Conservation (phyloP, 2,797 vertebrate species). For the Centropyge bicolor region DNA sequence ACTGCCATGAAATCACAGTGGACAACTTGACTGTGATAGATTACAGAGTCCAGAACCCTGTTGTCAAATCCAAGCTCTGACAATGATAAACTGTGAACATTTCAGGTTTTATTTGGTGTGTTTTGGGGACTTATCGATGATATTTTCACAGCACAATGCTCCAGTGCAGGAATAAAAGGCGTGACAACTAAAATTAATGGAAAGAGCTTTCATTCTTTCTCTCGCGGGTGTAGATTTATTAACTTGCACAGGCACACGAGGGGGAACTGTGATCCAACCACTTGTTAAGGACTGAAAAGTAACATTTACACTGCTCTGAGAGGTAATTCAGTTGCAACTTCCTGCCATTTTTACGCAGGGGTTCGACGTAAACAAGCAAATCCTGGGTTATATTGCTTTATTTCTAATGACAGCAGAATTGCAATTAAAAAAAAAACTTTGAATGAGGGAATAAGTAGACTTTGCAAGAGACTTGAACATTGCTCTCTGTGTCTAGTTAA, state of each 20-base stretch:
- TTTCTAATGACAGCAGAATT: constrained; percentile 23
- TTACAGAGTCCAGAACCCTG: constrained; percentile 46
- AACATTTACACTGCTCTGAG: constrained; percentile 61
- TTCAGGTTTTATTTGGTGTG: constrained; percentile 56
- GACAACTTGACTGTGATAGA: constrained; percentile 57
- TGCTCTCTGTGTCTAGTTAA: neutral
- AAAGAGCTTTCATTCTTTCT: constrained; percentile 47
- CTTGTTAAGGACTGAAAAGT: constrained; percentile 65
- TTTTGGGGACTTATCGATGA: constrained; percentile 54
- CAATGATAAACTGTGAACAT: constrained; percentile 67
- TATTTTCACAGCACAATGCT: constrained; percentile 69
- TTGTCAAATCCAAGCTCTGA: constrained; percentile 56
- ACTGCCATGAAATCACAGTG: constrained; percentile 37
- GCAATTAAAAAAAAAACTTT: constrained; percentile 18
- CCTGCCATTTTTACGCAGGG: constrained; percentile 40
- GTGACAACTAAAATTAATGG: constrained; percentile 74
- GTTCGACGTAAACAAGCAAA: constrained; percentile 49
- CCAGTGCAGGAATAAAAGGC: constrained; percentile 67
- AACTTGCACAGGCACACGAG: constrained; percentile 42
- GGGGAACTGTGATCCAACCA: constrained; percentile 53
- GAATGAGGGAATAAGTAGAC: constrained; percentile 12
- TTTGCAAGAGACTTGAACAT: neutral
- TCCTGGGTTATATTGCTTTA: constrained; percentile 15
- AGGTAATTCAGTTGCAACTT: constrained; percentile 51
- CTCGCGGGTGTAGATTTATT: constrained; percentile 58